A percentile compares a stretch with the other conserved stretches of the same genome.
These are phyloP conservation scores for Peromyscus californicus DNA, from an alignment of 2,113 vertebrate species.

Conservation along the genomic window DNA sequence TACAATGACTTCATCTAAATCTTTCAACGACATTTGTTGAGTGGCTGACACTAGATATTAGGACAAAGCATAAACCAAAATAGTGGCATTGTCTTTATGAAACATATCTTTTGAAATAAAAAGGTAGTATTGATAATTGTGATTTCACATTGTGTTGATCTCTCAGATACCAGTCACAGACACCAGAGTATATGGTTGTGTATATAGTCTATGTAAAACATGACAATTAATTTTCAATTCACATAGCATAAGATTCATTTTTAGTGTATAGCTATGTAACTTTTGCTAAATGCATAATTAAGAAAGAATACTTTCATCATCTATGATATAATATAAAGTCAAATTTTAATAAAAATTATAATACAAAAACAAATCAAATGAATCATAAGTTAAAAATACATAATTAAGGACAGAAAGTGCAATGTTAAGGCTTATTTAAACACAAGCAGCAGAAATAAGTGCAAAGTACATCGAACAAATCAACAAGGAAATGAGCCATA, in stretches of 20 bases:
- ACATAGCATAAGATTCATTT: background rate
- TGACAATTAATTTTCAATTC: background rate
- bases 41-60: background rate
- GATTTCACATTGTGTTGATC: background rate
- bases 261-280: background rate
- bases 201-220: background rate
- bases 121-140: background rate
- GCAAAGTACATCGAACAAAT: slow-evolving; percentile 6
- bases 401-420: background rate
- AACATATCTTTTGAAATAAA: background rate
- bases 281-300: background rate
- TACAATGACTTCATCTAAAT: background rate
- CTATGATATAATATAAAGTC: background rate
- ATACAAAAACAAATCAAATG: background rate
- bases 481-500: background rate
- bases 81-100: background rate
- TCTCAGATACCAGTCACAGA: background rate
- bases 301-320: background rate
- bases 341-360: background rate
- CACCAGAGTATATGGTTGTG: background rate
- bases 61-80: background rate
- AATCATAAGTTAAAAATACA: background rate
- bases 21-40: background rate
- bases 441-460: background rate
- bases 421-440: slow-evolving; percentile 6